Base-by-base conservation (phyloP, 2,797 vertebrate species). In the Halcyon chelicuti region DNA sequence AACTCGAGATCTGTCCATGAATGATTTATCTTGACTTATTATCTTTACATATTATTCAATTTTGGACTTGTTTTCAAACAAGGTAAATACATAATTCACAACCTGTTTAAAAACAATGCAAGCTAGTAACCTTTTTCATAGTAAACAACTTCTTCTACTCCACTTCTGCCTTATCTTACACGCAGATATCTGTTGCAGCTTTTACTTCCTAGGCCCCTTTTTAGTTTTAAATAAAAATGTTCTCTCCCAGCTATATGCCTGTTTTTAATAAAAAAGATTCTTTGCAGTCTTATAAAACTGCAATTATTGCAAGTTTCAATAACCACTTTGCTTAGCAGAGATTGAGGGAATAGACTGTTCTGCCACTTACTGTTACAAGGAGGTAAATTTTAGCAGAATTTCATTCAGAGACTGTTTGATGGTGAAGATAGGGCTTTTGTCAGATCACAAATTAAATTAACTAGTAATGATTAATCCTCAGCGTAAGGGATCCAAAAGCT, bases 391-490 rank as follows among this genome's bases (percentile, higher is more conserved):
- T 65, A 86, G 37, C n/a, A 73, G 82, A 88, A 78, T 35, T 67
- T 89, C 81, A 76, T 82, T 97, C 87, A 83, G 65, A 92, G 60
- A 70, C 44, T 60, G 3, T 46, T 71, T 82, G 75, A 91, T 47
- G 79, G 22, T 89, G n/a, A 81, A 95, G 83, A 89, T 35, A 40
- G 65, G n/a, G 81, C 25, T 94, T 97, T 97, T 94, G 77, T 86
- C 65, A 94, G 80, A 88, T 73, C 68, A 95, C 55, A 58, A 89
- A 93, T 91, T 96, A 61, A 93, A 91, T 97, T 97, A 97, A 95
- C 63, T 39, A 70, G 25, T 4, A 66, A 57, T 68, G 42, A 93
- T 93, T 96, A 97, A 83, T 93, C 95, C 74, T 85, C 74, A 68
- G 39, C 71, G 47, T 75, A 86, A 96, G 47, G 26, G 67, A 93